Conservation (phyloP, 2,113 vertebrate species). For the Hylia prasina region DNA sequence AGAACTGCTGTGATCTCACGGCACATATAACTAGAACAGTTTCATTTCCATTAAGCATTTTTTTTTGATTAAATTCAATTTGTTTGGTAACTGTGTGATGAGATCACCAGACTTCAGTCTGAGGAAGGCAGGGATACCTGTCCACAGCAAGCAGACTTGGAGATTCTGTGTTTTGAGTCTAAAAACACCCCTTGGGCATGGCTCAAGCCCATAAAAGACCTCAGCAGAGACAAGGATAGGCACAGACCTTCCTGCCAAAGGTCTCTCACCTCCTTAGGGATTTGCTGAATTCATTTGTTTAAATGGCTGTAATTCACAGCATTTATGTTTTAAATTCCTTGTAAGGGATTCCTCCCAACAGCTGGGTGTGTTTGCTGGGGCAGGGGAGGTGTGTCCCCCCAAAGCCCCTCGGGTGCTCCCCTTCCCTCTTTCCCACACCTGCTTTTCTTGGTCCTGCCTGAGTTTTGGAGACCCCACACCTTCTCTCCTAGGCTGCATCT, state of each 20-base stretch:
- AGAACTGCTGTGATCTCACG: neutral
- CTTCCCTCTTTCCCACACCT: neutral
- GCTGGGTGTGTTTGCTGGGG: too few species aligned
- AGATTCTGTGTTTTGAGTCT: neutral
- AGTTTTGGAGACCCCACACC: neutral
- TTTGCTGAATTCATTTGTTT: neutral
- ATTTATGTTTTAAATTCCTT: neutral
- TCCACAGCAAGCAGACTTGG: neutral
- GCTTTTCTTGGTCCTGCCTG: neutral
- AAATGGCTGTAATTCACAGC: neutral
- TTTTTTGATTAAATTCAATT: neutral
- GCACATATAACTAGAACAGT: neutral
- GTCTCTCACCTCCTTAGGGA: neutral
- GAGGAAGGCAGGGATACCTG: neutral
- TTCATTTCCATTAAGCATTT: neutral
- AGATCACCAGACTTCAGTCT: neutral
- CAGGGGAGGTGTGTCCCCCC: neutral
- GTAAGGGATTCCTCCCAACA: neutral
- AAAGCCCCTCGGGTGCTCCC: neutral
- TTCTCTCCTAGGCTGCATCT: neutral
- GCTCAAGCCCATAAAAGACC: fast-evolving
- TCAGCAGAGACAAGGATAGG: neutral
- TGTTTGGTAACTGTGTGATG: neutral
- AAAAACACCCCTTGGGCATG: fast-evolving
- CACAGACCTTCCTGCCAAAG: neutral